Evolutionary conservation across 2,113 vertebrate genomes (phyloP), one percentile per base, ranked within the genome.

Genomic region (Trogon surrucura): DNA sequence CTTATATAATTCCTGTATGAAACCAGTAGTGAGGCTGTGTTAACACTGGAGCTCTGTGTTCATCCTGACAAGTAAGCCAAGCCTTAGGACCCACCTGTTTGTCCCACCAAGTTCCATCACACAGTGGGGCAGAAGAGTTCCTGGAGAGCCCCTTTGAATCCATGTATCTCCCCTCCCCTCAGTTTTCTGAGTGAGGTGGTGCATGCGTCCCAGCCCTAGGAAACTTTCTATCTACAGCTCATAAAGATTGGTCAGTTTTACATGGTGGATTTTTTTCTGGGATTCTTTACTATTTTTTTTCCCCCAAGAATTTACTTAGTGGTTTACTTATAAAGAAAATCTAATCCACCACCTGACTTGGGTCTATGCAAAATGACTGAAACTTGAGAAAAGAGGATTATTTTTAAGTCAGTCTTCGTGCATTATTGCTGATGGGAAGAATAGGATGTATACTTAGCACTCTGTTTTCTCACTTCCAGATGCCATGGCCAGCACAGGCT

Each of bases 381-480:
- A n/a, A 30, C 20, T 41, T 1, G 23, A 86, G 50, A 65, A 45
- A 13, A 61, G 10, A 82, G 18, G 25, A 21, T 66, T 92, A 44
- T 62, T 94, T 94, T 83, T 9, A 56, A 50, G 11, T 38, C 75
- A 30, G 5, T 61, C 30, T 72, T 75, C 9, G n/a, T 13, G 21
- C 11, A 4, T 58, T 82, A 32, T n/a, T 82, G 27, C 45, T 72
- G 69, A 44, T 32, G 75, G 48, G 18, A 29, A 94, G 61, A 89
- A 67, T 73, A 56, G 8, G 17, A 50, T 13, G 27, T 53, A 69
- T 71, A 51, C 32, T 54, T 67, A 64, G 23, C 25, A 38, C 8
- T 16, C n/a, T 48, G 7, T 75, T 91, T 95, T 82, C 61, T 91
- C 22, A 78, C 92, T 96, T 80, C 56, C 61, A 45, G 25, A 32